Percentiles rank a stretch among this genome's conserved stretches.
phyloP scores from a whole-genome alignment of 2,888 invertebrate species.

The Melanchra persicariae region DNA sequence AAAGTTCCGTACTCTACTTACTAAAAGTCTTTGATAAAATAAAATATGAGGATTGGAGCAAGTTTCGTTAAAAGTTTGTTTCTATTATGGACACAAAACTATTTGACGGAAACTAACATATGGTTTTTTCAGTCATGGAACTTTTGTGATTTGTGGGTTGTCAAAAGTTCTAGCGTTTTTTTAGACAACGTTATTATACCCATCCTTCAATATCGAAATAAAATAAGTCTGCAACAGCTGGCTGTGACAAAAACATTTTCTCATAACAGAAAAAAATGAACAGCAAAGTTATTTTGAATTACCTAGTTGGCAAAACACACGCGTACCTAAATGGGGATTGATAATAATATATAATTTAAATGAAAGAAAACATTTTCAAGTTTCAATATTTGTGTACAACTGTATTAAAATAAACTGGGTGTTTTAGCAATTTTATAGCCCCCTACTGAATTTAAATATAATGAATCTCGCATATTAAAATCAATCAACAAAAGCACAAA shows the following conservation, averaged over 20 bases:
- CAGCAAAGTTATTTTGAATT: not conserved
- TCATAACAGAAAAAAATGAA: too few relatives aligned
- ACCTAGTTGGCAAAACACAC: not conserved
- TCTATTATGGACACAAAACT: not conserved
- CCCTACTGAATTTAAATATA: too few relatives aligned
- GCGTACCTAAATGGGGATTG: too few relatives aligned
- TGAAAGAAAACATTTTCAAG: too few relatives aligned
- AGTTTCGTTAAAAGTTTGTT: conserved; percentile 1
- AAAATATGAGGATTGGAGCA: not conserved
- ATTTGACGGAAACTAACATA: not conserved
- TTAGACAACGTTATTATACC: not conserved
- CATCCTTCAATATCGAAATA: not conserved
- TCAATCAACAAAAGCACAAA: not conserved
- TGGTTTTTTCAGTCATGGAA: not conserved
- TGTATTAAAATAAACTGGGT: too few relatives aligned
- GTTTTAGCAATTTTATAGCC: too few relatives aligned
- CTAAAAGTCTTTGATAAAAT: not conserved
- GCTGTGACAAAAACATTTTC: not conserved
- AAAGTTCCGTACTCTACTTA: conserved; percentile 4
- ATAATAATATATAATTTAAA: too few relatives aligned
- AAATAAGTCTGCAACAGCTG: not conserved
- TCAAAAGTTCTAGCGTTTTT: conserved; percentile 3
- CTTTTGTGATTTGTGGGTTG: not conserved
- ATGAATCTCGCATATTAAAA: too few relatives aligned
- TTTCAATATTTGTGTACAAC: too few relatives aligned